Percentiles rank a stretch among this genome's conserved stretches.
phyloP scores from a whole-genome alignment of 1,140 invertebrate genomes.

The Drosophila nannoptera region DNA sequence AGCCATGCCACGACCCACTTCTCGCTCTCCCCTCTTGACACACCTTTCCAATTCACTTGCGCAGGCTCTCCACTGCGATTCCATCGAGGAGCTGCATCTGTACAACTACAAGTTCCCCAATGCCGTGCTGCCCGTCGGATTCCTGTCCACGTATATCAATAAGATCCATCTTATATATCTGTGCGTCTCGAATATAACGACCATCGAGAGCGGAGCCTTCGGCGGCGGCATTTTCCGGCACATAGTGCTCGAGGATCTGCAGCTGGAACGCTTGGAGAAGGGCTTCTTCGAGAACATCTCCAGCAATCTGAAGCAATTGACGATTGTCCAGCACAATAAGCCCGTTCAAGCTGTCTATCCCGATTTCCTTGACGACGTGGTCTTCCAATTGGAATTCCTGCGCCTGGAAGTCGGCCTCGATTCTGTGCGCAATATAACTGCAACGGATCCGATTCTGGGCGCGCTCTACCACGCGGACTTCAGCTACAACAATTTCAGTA shows the following conservation, averaged over 20 bases:
- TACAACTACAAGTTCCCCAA: slow-evolving; percentile 52
- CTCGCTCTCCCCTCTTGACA: no score
- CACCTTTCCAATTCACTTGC: neutral
- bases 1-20: no score
- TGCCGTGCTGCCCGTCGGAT: slow-evolving; percentile 36
- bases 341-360: slow-evolving; percentile 29
- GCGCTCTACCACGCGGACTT: slow-evolving; percentile 49
- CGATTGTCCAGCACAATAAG: slow-evolving; percentile 41
- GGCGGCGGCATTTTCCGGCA: slow-evolving; percentile 40
- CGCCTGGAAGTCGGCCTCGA: slow-evolving; percentile 38
- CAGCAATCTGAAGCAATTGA: slow-evolving; percentile 25
- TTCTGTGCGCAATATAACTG: slow-evolving; percentile 58
- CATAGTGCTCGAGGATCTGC: slow-evolving; percentile 49
- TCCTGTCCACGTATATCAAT: slow-evolving; percentile 39
- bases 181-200: slow-evolving; percentile 43
- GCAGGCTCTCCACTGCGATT: slow-evolving; percentile 11
- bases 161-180: slow-evolving; percentile 40
- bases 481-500: slow-evolving; percentile 50
- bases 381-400: slow-evolving; percentile 48
- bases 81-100: slow-evolving; percentile 45
- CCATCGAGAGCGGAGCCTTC: slow-evolving; percentile 48
- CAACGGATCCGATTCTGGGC: slow-evolving; percentile 33
- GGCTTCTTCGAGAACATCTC: slow-evolving; percentile 41
- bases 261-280: slow-evolving; percentile 31
- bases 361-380: slow-evolving; percentile 48